Evolutionary conservation across 2,797 vertebrate genomes (phyloP).

Genomic region (Cyclura pinguis): DNA sequence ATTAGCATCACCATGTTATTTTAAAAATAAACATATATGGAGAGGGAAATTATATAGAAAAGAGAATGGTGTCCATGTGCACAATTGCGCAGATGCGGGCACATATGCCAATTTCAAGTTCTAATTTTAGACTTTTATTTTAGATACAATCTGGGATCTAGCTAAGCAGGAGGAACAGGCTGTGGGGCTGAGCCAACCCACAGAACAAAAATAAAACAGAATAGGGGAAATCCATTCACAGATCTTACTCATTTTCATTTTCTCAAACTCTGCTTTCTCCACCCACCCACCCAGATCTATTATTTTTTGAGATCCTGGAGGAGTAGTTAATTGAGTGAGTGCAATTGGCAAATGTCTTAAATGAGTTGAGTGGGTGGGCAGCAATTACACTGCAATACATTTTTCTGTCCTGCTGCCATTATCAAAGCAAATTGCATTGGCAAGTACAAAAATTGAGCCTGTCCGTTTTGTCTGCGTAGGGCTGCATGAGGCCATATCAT

Average conservation of each 20-base stretch:
- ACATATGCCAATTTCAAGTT: background rate
- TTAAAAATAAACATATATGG: no score
- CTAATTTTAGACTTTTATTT: background rate
- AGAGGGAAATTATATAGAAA: background rate
- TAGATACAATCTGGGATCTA: background rate
- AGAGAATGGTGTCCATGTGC: background rate
- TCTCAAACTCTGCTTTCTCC: background rate
- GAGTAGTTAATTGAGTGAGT: background rate
- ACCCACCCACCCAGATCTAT: background rate
- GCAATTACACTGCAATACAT: background rate
- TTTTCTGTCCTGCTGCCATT: background rate
- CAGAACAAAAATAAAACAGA: background rate
- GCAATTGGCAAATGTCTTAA: background rate
- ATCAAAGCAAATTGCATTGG: conserved; percentile 4
- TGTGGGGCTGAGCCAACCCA: background rate
- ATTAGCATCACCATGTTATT: background rate
- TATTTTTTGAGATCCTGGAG: conserved; percentile 1
- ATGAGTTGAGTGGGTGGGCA: background rate
- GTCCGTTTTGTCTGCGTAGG: background rate
- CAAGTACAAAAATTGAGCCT: background rate
- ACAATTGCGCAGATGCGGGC: background rate
- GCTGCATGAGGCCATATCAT: background rate
- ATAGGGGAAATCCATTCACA: background rate
- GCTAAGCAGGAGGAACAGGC: background rate
- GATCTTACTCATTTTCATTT: background rate